Conservation (phyloP, 2,888 invertebrate species). For the Rhagonycha fulva region DNA sequence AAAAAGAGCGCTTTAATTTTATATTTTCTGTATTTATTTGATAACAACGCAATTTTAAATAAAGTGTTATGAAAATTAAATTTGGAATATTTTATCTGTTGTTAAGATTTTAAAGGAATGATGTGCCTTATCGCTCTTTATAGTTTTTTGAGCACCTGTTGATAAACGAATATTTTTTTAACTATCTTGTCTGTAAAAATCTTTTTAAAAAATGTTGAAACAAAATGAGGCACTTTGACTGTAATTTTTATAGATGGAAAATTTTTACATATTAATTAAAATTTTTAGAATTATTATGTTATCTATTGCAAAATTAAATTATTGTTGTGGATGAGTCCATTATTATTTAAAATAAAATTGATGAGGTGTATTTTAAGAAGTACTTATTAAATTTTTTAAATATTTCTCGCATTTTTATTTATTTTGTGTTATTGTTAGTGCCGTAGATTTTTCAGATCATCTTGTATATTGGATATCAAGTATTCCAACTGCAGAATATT, state of each 20-base stretch:
- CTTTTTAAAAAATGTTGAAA: not conserved
- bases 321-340: not conserved
- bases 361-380: not conserved
- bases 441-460: too few species aligned
- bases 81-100: not conserved
- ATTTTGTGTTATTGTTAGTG: not conserved
- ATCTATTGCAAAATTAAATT: not conserved
- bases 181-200: not conserved
- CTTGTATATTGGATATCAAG: too few species aligned
- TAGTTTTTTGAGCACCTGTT: not conserved
- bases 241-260: not conserved
- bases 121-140: not conserved
- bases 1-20: conserved; percentile 1
- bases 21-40: not conserved
- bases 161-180: not conserved
- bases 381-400: not conserved
- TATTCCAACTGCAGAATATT: too few species aligned
- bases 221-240: not conserved
- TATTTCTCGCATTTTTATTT: not conserved
- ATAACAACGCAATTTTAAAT: not conserved
- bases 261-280: not conserved
- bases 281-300: not conserved
- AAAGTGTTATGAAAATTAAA: not conserved
- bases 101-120: not conserved
- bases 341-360: not conserved